These are phyloP conservation scores for Amblyteles armatorius DNA, from an alignment of 2,888 invertebrate species.

Conservation along the genomic window DNA sequence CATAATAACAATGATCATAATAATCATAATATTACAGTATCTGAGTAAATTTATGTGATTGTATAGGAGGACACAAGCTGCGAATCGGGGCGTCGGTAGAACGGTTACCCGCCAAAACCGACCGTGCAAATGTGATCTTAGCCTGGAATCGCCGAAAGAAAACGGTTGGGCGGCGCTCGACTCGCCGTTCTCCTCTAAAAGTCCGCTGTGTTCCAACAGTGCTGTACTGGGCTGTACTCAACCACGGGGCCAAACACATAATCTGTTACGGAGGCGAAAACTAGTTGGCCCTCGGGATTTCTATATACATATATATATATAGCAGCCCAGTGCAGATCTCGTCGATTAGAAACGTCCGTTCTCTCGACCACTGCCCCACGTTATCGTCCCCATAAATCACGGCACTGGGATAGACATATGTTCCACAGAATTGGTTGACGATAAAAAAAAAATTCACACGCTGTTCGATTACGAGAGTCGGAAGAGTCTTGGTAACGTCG, in stretches of 20 bases:
- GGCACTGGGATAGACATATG: constrained; percentile 5
- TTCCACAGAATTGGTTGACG: not conserved
- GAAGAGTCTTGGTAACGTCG: constrained; percentile 8
- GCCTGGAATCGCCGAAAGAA: not conserved
- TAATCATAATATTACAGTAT: not conserved
- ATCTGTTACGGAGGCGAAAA: constrained; percentile 46
- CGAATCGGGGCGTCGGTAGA: not conserved
- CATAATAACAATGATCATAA: not conserved
- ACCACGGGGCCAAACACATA: not conserved
- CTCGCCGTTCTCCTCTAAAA: constrained; percentile 66
- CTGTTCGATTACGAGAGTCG: constrained; percentile 11
- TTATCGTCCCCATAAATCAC: constrained; percentile 4
- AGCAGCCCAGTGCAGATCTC: constrained; percentile 30
- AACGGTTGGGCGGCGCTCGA: not conserved
- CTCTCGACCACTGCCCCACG: constrained; percentile 13
- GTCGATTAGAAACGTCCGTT: constrained; percentile 41
- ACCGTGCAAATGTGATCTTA: not conserved
- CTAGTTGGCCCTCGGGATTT: not conserved
- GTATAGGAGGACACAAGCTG: not conserved
- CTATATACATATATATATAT: constrained; percentile 14
- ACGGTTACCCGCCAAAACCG: not conserved
- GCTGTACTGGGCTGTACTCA: not conserved
- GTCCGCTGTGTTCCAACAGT: constrained; percentile 61
- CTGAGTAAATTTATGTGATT: not conserved
- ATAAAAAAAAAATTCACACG: constrained; percentile 1